Evolutionary conservation across 2,113 vertebrate genomes (phyloP).

Genomic region (Ceyx margarethae): DNA sequence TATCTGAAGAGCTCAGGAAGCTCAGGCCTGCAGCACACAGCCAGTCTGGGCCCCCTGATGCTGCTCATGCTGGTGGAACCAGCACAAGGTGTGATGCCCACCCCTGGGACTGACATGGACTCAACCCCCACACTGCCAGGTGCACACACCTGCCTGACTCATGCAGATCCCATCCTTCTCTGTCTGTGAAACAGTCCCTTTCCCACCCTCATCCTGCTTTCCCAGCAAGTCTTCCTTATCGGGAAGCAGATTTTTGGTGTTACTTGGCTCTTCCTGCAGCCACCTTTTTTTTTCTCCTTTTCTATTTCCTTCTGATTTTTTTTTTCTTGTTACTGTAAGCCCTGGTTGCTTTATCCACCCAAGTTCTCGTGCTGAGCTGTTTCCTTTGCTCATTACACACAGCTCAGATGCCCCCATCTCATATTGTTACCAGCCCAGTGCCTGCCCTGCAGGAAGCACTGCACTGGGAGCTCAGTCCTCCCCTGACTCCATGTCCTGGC

Average conservation of each 20-base stretch:
- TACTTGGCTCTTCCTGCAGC: conserved; percentile 31
- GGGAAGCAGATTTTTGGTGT: conserved; percentile 1
- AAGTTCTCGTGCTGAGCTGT: conserved; percentile 36
- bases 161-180: neutral
- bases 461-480: neutral
- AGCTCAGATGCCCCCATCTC: neutral
- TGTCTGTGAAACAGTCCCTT: neutral
- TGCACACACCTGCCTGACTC: neutral
- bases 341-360: conserved; percentile 9
- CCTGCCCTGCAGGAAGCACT: neutral
- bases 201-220: conserved; percentile 18
- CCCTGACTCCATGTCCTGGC: neutral
- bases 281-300: neutral
- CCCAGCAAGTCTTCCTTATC: conserved; percentile 14
- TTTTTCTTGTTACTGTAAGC: neutral
- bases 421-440: conserved; percentile 1
- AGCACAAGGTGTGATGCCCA: neutral
- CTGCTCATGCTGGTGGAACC: neutral
- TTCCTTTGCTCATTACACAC: conserved; percentile 47
- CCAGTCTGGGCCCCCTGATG: neutral
- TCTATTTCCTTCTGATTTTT: conserved; percentile 22
- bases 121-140: neutral
- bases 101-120: neutral
- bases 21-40: neutral
- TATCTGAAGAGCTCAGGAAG: neutral